Percentiles rank a stretch among this genome's conserved stretches.
phyloP scores from a whole-genome alignment of 2,888 invertebrate genomes.

The Auanema freiburgensis region DNA sequence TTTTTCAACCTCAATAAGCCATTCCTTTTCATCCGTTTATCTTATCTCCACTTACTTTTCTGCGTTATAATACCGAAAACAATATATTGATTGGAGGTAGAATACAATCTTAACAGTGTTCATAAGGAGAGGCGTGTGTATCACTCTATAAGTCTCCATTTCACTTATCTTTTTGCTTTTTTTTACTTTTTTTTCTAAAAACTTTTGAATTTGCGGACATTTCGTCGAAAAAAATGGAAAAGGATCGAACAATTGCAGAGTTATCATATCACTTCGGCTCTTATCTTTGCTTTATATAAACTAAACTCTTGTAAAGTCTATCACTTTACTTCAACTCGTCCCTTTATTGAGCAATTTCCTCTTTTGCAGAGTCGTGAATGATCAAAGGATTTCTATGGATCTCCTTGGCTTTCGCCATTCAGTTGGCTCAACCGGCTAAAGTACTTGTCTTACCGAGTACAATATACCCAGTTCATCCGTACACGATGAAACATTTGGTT shows the following conservation, averaged over 20 bases:
- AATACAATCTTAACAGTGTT: too few relatives aligned
- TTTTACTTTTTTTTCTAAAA: not conserved
- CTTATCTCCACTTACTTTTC: too few relatives aligned
- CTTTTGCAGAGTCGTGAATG: slow-evolving; percentile 4
- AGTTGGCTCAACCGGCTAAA: slow-evolving; percentile 6
- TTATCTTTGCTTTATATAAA: not conserved
- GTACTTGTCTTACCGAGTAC: slow-evolving; percentile 57
- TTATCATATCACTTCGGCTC: not conserved
- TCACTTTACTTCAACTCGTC: not conserved
- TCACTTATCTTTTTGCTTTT: not conserved
- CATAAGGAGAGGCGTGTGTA: too few relatives aligned
- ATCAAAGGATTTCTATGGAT: slow-evolving; percentile 3
- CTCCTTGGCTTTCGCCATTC: slow-evolving; percentile 1
- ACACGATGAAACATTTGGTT: slow-evolving; percentile 57
- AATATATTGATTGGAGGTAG: too few relatives aligned
- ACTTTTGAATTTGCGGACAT: not conserved
- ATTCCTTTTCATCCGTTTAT: too few relatives aligned
- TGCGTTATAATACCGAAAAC: too few relatives aligned
- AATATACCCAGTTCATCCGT: slow-evolving; percentile 56
- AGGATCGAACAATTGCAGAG: not conserved
- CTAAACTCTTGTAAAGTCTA: not conserved
- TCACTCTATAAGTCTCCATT: not conserved
- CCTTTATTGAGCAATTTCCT: not conserved
- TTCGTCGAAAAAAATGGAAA: slow-evolving; percentile 3
- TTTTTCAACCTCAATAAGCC: too few relatives aligned